phyloP scores from a whole-genome alignment of 2,888 invertebrate genomes.

The Lampropteryx suffumata region DNA sequence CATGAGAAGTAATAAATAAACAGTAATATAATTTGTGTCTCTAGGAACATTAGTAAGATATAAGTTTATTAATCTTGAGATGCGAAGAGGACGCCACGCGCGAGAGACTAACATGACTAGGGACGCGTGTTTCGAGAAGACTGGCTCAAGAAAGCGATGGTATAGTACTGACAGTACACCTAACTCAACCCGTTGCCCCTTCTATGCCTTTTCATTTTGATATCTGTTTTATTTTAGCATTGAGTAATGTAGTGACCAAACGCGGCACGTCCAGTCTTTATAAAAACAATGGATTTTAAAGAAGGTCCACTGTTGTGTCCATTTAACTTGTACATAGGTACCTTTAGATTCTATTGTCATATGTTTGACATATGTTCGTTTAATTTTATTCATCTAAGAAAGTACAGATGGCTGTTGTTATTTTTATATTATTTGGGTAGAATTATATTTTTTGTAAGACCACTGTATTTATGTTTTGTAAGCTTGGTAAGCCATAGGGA shows the following conservation, averaged over 20 bases:
- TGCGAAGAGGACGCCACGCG: constrained; percentile 30
- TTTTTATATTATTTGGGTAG: constrained; percentile 83
- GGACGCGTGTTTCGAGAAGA: constrained; percentile 26
- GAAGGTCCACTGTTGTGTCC: constrained; percentile 60
- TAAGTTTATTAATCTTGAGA: constrained; percentile 75
- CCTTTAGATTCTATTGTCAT: constrained; percentile 80
- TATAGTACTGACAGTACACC: constrained; percentile 40
- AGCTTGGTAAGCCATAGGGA: constrained; percentile 80
- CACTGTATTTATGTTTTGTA: constrained; percentile 81
- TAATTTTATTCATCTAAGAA: constrained; percentile 83
- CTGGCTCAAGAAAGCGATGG: constrained; percentile 34
- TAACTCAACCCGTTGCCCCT: constrained; percentile 50
- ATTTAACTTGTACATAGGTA: constrained; percentile 75
- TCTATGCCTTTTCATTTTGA: constrained; percentile 46
- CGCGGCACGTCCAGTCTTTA: constrained; percentile 71
- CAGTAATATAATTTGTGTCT: constrained; percentile 81
- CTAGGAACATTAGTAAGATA: constrained; percentile 75
- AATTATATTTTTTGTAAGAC: constrained; percentile 82
- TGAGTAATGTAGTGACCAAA: constrained; percentile 70
- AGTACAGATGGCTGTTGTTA: constrained; percentile 84
- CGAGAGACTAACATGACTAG: constrained; percentile 25
- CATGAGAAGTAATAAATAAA: constrained; percentile 75
- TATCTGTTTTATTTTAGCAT: constrained; percentile 57
- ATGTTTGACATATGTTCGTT: constrained; percentile 81
- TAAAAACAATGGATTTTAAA: constrained; percentile 52